Conservation (phyloP, 2,113 vertebrate species). For the Rhinoptilus africanus region DNA sequence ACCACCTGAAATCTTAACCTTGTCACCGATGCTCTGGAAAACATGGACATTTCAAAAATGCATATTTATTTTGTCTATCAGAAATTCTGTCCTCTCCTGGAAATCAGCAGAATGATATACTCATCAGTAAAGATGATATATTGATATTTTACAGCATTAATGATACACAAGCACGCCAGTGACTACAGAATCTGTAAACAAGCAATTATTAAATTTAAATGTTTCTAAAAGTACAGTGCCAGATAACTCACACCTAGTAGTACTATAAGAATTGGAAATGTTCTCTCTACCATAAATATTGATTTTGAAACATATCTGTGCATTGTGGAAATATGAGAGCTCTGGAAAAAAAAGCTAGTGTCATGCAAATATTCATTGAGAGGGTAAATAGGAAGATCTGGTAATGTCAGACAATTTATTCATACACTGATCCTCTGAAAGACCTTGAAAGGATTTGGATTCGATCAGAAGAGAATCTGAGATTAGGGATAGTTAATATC, state of each 20-base stretch:
- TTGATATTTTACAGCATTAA: neutral
- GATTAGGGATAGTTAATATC: neutral
- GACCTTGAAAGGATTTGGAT: neutral
- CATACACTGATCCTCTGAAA: neutral
- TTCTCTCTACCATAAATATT: neutral
- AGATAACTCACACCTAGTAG: neutral
- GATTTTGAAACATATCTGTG: neutral
- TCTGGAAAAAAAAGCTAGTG: neutral
- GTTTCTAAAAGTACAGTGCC: neutral
- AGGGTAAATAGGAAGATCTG: neutral
- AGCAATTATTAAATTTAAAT: neutral
- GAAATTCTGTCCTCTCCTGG: neutral
- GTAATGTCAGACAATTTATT: neutral
- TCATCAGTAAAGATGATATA: neutral
- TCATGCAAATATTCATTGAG: neutral
- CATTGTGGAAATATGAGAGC: neutral
- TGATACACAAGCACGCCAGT: neutral
- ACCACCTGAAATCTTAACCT: neutral
- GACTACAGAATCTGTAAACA: neutral
- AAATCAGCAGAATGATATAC: neutral
- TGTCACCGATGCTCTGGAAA: neutral
- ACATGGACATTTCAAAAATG: neutral
- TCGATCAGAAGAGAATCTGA: neutral
- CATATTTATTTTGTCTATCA: neutral
- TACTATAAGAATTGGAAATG: neutral